phyloP scores from a whole-genome alignment of 2,888 invertebrate genomes.

The Cryptocephalus moraei region DNA sequence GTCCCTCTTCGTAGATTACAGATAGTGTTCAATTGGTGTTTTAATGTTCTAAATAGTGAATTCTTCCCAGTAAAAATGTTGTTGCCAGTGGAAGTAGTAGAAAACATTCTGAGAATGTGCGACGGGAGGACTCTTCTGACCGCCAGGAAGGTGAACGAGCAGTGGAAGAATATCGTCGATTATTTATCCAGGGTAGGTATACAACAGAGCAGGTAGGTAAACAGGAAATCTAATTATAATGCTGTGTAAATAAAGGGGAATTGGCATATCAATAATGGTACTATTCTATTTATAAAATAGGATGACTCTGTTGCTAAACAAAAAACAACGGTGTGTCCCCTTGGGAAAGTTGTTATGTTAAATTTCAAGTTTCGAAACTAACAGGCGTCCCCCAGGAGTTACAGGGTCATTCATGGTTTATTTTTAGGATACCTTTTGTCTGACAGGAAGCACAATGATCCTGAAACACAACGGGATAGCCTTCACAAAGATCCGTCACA shows the following conservation, averaged over 20 bases:
- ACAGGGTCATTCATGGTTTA: no score
- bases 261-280: neutral
- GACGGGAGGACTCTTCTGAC: conserved; percentile 32
- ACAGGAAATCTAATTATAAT: neutral
- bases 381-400: no score
- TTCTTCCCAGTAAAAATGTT: conserved; percentile 16
- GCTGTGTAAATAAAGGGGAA: neutral
- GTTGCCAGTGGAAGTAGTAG: conserved; percentile 33
- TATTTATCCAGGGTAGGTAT: conserved; percentile 29
- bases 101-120: conserved; percentile 30
- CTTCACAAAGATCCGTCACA: no score
- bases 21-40: no score
- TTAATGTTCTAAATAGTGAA: no score
- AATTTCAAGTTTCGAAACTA: no score
- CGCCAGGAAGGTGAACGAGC: conserved; percentile 25
- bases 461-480: no score
- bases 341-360: no score
- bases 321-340: no score
- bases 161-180: conserved; percentile 27
- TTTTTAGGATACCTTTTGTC: no score
- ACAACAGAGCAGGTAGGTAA: conserved; percentile 2
- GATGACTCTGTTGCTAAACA: neutral
- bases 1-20: no score
- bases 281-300: neutral
- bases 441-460: no score